Evolutionary conservation across 2,888 invertebrate species (phyloP).

Genomic region (Eutolmus rufibarbis): DNA sequence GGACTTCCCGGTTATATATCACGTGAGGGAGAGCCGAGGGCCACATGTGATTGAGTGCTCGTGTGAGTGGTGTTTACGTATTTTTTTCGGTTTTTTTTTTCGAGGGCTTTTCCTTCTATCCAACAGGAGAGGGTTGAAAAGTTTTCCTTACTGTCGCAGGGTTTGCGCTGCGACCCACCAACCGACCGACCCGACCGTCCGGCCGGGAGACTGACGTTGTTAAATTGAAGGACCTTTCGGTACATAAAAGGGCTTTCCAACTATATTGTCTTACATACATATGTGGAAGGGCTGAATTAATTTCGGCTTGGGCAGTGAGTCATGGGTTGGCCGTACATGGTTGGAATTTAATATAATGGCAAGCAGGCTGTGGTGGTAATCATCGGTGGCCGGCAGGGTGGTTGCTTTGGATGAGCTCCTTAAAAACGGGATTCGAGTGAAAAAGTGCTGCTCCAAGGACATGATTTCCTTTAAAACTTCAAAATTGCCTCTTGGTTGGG

Average conservation of each 20-base stretch:
- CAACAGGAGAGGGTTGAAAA: constrained; percentile 25
- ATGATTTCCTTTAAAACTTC: neutral
- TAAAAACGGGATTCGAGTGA: neutral
- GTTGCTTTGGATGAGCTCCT: neutral
- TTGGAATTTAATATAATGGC: neutral
- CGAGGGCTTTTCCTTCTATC: neutral
- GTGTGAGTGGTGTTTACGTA: constrained; percentile 20
- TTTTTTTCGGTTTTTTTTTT: neutral
- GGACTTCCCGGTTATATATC: neutral
- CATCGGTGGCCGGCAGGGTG: neutral
- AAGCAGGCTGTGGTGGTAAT: neutral
- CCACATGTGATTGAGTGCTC: constrained; percentile 7
- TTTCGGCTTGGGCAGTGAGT: neutral
- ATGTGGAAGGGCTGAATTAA: neutral
- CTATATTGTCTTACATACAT: constrained; percentile 20
- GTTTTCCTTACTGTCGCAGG: neutral
- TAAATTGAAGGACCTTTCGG: constrained; percentile 1
- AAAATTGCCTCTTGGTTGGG: neutral
- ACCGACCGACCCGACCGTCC: neutral
- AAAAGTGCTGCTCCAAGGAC: neutral
- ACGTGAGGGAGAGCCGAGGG: neutral
- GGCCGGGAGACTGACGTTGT: neutral
- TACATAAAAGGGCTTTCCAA: neutral
- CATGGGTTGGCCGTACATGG: neutral
- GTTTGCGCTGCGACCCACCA: neutral